A percentile compares a stretch with the other conserved stretches of the same genome.
These are phyloP conservation scores for Tethea ocularis DNA, from an alignment of 2,888 invertebrate genomes.

Conservation along the genomic window DNA sequence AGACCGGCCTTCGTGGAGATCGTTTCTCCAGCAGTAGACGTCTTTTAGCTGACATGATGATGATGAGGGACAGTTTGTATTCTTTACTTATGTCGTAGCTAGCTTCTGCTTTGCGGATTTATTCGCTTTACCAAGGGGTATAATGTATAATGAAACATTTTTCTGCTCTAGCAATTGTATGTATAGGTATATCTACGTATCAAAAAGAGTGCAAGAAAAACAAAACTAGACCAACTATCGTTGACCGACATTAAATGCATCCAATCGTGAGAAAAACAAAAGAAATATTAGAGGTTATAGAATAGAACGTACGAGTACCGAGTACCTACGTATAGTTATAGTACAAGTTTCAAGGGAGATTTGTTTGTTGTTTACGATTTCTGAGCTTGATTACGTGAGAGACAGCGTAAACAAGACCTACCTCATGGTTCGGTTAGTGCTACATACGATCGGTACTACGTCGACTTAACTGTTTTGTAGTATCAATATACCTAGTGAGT, in stretches of 20 bases:
- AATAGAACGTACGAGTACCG: background rate
- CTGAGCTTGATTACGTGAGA: constrained; percentile 1
- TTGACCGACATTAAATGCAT: background rate
- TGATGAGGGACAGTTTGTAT: too few species aligned
- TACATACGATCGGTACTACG: background rate
- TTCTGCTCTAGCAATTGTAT: too few species aligned
- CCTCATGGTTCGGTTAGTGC: background rate
- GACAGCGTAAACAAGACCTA: background rate
- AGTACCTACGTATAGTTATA: too few species aligned
- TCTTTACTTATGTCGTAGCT: background rate
- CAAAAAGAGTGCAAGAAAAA: background rate
- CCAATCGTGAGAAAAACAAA: background rate
- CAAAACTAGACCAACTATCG: background rate
- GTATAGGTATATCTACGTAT: background rate
- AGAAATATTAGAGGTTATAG: background rate
- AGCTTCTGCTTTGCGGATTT: background rate
- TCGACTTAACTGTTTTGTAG: background rate
- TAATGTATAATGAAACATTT: too few species aligned
- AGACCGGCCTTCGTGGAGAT: too few species aligned
- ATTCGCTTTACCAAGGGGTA: background rate
- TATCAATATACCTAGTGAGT: too few species aligned
- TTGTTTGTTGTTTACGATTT: constrained; percentile 3
- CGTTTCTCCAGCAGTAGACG: too few species aligned
- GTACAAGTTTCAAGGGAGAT: background rate
- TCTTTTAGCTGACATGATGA: too few species aligned